Evolutionary conservation across 2,113 vertebrate genomes (phyloP).

Genomic region (Hippocampus guttulatus): DNA sequence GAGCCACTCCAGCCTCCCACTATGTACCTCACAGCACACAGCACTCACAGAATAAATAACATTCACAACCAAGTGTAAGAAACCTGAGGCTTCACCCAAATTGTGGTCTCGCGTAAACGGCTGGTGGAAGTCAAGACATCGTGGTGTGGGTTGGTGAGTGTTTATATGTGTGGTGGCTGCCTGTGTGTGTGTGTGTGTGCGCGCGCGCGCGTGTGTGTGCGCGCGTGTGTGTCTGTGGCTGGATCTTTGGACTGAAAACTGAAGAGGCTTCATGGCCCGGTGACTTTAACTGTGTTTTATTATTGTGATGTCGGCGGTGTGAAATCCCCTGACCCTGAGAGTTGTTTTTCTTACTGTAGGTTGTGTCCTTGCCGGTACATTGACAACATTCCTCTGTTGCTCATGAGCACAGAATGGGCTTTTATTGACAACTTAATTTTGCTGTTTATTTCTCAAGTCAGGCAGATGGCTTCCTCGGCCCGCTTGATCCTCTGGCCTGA

Average conservation of each 20-base stretch:
- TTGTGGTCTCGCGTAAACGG: conserved; percentile 51
- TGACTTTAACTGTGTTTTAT: conserved; percentile 36
- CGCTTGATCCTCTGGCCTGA: conserved; percentile 37
- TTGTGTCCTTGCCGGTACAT: conserved; percentile 6
- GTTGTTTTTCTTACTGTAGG: conserved; percentile 27
- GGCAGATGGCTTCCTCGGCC: conserved; percentile 51
- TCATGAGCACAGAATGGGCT: conserved; percentile 11
- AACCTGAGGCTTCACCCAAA: conserved; percentile 51
- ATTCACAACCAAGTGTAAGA: conserved; percentile 58
- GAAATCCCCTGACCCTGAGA: conserved; percentile 42
- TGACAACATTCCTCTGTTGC: conserved; percentile 2
- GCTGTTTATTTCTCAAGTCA: conserved; percentile 31
- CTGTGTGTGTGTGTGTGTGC: conserved; percentile 40
- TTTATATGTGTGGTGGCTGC: conserved; percentile 51
- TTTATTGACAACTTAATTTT: conserved; percentile 19
- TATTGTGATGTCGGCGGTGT: conserved; percentile 29
- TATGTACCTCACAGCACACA: conserved; percentile 47
- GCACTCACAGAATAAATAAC: conserved; percentile 59
- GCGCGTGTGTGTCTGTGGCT: conserved; percentile 34
- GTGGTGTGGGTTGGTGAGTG: conserved; percentile 44
- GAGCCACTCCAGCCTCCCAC: conserved; percentile 43
- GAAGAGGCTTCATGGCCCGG: conserved; percentile 17
- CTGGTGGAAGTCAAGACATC: conserved; percentile 51
- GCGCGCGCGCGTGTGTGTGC: conserved; percentile 42
- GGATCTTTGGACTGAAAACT: conserved; percentile 22